Evolutionary conservation across 2,888 invertebrate species (phyloP), one percentile per base, ranked within the genome.

Genomic region (Mythimna lalbum): DNA sequence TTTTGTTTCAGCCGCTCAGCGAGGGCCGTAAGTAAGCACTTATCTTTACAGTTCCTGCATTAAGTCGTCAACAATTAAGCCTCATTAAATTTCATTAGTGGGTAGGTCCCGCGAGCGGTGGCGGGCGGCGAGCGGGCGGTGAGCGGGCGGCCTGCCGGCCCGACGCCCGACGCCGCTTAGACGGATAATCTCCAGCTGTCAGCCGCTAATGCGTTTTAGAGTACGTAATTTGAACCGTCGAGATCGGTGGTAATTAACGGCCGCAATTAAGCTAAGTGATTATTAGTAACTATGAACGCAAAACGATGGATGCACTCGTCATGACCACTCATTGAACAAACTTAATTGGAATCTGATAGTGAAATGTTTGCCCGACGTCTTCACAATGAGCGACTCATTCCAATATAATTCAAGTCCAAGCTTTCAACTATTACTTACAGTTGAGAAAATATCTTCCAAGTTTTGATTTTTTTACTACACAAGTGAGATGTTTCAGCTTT

Each of bases 151-250:
- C 84, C 85, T 86, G 89, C 87, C 89, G 88, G 90, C 87, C 92
- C 90, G 90, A 89, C 57, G 57, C 36, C 87, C 90, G 90, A 89
- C 93, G 92, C 89, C 93, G 93, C 93, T 94, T 94, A 94, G 94
- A 94, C 92, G 95, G 95, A 95, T 95, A 95, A 95, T 96, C 95
- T 95, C 93, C 94, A 94, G 93, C 95, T 96, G 95, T 95, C 95
- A 95, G 94, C 87, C 93, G 92, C 95, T 96, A 95, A 96, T 95
- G 95, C 95, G 94, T 96, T 96, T 96, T 96, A 96, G 95, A 96
- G 95, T 96, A 96, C 95, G 96, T 95, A 95, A 96, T 96, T 96
- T 96, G 96, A 96, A 94, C 95, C 95, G 93, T 93, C 91, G 93
- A 95, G 95, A 96, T 95, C 95, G 90, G 90, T 91, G 91, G 95